Base-by-base conservation (phyloP, 2,888 invertebrate genomes). In the Conops quadrifasciatus region DNA sequence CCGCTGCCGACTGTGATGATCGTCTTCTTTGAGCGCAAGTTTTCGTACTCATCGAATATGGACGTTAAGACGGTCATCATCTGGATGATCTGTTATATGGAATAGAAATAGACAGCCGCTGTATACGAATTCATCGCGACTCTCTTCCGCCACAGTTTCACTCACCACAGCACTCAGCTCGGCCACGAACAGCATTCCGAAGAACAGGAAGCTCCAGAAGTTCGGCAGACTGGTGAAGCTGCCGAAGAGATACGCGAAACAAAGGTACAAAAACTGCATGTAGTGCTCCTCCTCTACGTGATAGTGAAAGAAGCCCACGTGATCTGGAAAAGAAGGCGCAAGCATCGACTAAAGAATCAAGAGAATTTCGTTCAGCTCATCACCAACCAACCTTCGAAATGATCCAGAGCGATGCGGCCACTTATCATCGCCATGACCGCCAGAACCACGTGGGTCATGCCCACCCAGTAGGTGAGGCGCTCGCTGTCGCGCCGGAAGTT, bases 81-180 rank as follows among this genome's bases (percentile, higher is more conserved):
- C 75, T 82, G 82, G 5, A 84, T 80, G 15, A 84, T 74, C 85
- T 85, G 60, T 3, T 24, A 45, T 24, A 59, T 28, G 16, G 26
- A 59, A 16, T 15, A 28, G 1, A 30, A 16, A 45, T 4, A 67
- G 30, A 30, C 5, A 56, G 2, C 24, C 21, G 24, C 3, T 59
- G 5, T 11, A 11, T 59, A 16, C 13, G 21, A 26, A 24, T 51
- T 3, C 2, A 21, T 16, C 21, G 9, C n/a, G 21, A 51, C 4
- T 16, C 4, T 19, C 2, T 4, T 49, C 26, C 26, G 47, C n/a
- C n/a, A n/a, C n/a, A n/a, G n/a, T 19, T 5, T 5, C n/a, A 51
- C 91, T 85, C 93, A 96, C 87, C 92, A 91, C 81, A 92, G 95
- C 82, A 93, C 90, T 76, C 92, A 88, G 77, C 91, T 91, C 79